These are phyloP conservation scores for Zeus faber DNA, from an alignment of 2,113 vertebrate genomes.

Conservation along the genomic window DNA sequence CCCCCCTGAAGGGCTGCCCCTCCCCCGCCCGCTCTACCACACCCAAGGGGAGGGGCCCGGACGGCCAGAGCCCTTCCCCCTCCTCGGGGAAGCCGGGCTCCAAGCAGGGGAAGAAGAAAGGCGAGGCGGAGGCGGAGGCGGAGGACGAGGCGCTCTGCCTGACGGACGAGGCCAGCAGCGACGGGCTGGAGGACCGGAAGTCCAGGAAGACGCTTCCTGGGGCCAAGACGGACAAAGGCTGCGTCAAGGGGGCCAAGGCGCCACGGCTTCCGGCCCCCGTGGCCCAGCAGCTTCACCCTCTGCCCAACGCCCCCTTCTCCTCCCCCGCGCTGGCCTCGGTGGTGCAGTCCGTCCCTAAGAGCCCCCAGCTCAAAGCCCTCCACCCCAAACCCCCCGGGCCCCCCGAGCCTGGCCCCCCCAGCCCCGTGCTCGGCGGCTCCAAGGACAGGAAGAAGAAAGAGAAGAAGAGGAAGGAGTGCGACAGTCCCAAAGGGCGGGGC, in stretches of 20 bases:
- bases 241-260: slow-evolving; percentile 84
- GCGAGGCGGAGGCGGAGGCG: slow-evolving; percentile 81
- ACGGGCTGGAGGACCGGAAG: slow-evolving; percentile 91
- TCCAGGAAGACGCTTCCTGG: slow-evolving; percentile 75
- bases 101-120: slow-evolving; percentile 87
- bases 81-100: slow-evolving; percentile 78
- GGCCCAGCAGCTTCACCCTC: slow-evolving; percentile 83
- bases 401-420: slow-evolving; percentile 80
- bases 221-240: slow-evolving; percentile 82
- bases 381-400: slow-evolving; percentile 84
- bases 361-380: slow-evolving; percentile 88
- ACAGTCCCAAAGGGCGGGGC: slow-evolving; percentile 83
- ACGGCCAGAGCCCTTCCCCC: slow-evolving; percentile 87
- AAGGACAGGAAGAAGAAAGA: slow-evolving; percentile 99
- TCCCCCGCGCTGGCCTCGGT: slow-evolving; percentile 80
- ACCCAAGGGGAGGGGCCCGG: slow-evolving; percentile 87
- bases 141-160: no score
- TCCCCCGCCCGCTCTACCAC: slow-evolving; percentile 89
- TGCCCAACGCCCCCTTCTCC: slow-evolving; percentile 78
- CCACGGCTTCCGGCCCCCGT: slow-evolving; percentile 79
- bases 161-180: no score
- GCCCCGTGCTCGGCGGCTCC: slow-evolving; percentile 80
- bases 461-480: slow-evolving; percentile 88
- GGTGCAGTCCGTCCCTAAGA: slow-evolving; percentile 88
- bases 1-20: no score